These are phyloP conservation scores for Ctenodactylus gundi DNA, from an alignment of 2,113 vertebrate species.

Conservation along the genomic window DNA sequence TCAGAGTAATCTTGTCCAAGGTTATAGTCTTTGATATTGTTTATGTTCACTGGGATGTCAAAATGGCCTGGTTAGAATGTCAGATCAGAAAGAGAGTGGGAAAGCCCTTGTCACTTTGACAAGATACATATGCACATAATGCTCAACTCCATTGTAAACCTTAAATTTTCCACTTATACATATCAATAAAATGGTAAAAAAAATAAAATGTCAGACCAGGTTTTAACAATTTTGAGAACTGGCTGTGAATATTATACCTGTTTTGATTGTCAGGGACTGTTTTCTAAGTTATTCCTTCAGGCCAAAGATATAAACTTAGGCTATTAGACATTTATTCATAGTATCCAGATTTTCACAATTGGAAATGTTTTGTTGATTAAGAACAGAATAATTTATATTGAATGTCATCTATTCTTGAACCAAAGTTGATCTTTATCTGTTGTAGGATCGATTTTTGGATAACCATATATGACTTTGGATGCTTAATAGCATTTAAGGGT, in stretches of 20 bases:
- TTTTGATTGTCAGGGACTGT: not conserved
- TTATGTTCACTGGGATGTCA: not conserved
- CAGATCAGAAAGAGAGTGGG: too few relatives aligned
- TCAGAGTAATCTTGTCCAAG: slow-evolving; percentile 26
- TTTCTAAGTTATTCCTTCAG: not conserved
- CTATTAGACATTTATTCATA: not conserved
- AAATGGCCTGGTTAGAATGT: not conserved
- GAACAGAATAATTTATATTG: not conserved
- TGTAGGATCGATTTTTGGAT: not conserved
- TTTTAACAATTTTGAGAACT: not conserved
- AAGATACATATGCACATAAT: too few relatives aligned
- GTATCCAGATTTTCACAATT: not conserved
- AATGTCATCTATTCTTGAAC: not conserved
- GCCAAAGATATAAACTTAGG: not conserved
- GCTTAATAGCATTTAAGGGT: not conserved
- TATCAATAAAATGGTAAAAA: too few relatives aligned
- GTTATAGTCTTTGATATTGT: slow-evolving; percentile 13
- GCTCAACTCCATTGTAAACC: too few relatives aligned
- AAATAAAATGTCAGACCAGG: not conserved
- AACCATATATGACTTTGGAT: not conserved
- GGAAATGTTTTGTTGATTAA: not conserved
- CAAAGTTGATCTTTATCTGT: not conserved
- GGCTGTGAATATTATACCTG: not conserved
- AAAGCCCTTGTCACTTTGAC: too few relatives aligned
- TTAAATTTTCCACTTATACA: too few relatives aligned